Conservation (phyloP, 2,888 invertebrate species). For the Matsumyia berberina region DNA sequence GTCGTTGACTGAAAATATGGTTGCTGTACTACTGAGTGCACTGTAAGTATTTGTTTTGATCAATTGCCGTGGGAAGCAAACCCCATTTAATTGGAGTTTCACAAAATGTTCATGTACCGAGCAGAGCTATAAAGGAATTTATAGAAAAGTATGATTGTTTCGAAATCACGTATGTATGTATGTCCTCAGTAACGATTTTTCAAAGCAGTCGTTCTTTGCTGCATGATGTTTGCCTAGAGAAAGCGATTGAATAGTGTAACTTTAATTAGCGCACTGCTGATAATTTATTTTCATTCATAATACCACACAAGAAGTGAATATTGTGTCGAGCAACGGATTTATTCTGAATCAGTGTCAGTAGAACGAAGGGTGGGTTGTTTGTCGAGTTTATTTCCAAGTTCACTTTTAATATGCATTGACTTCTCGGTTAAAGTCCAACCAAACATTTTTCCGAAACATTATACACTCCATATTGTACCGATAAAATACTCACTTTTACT, state of each 20-base stretch:
- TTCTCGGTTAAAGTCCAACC: no score
- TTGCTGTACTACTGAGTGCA: slow-evolving; percentile 83
- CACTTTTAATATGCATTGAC: no score
- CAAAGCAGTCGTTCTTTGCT: background rate
- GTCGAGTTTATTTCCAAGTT: no score
- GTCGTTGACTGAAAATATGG: slow-evolving; percentile 83
- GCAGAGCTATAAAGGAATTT: background rate
- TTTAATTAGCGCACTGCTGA: slow-evolving; percentile 3
- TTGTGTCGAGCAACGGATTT: no score
- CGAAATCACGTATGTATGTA: background rate
- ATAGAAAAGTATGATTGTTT: background rate
- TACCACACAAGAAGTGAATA: background rate
- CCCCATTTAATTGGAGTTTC: no score
- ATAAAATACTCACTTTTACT: no score
- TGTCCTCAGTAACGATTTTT: slow-evolving; percentile 5
- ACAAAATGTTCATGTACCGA: no score
- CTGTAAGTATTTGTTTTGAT: slow-evolving; percentile 80
- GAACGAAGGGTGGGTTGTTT: no score
- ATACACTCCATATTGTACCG: no score
- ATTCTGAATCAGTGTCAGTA: no score
- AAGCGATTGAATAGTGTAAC: slow-evolving; percentile 5
- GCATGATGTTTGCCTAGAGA: background rate
- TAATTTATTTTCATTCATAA: slow-evolving; percentile 23
- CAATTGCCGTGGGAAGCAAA: background rate
- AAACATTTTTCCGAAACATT: no score